Conservation (phyloP, 2,113 vertebrate species). For the Piaya cayana region DNA sequence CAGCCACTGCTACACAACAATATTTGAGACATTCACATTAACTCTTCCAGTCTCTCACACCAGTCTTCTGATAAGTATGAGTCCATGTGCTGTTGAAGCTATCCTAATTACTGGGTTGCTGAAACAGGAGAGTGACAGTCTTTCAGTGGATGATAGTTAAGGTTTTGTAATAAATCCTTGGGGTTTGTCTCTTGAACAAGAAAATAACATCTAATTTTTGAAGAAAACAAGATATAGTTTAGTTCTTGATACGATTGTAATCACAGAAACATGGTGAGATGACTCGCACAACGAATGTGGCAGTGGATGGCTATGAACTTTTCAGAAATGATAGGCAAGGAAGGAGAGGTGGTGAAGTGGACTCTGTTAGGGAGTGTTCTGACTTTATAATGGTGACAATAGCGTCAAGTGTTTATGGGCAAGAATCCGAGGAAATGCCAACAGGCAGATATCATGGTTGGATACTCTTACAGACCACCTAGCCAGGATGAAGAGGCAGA, state of each 20-base stretch:
- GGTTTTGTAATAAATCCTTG: not conserved
- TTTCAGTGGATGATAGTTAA: not conserved
- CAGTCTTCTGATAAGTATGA: not conserved
- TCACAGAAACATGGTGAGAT: not conserved
- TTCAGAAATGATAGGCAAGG: not conserved
- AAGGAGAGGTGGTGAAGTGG: not conserved
- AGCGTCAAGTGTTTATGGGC: not conserved
- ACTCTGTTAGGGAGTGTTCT: not conserved
- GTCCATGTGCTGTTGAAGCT: not conserved
- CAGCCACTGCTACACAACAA: too few species aligned
- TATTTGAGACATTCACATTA: too few species aligned
- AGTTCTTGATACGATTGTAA: not conserved
- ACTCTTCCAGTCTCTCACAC: too few species aligned
- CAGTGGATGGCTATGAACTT: too few species aligned
- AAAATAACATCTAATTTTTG: not conserved
- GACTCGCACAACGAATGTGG: not conserved
- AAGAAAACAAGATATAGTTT: not conserved
- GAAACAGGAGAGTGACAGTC: not conserved
- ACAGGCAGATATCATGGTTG: not conserved
- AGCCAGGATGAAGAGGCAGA: not conserved
- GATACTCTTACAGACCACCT: not conserved
- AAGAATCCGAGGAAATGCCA: not conserved
- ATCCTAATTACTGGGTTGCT: not conserved
- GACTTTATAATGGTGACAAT: not conserved
- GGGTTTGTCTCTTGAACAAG: not conserved